Evolutionary conservation across 2,888 invertebrate genomes (phyloP).

Genomic region (Smittia sp.): DNA sequence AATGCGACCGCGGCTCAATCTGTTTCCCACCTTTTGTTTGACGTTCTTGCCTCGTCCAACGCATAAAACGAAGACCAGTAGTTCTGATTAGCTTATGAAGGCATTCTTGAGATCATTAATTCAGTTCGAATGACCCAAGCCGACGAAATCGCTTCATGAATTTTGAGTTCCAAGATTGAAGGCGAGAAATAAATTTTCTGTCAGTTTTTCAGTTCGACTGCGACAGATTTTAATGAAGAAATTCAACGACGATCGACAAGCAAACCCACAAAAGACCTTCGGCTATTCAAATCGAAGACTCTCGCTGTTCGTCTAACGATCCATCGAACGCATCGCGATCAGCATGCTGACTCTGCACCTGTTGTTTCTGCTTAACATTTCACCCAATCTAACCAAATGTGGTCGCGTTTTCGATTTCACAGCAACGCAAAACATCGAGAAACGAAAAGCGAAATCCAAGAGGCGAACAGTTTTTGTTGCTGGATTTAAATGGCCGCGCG

Average conservation of each 20-base stretch:
- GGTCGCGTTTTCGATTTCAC: background rate
- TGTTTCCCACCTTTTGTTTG: too few species aligned
- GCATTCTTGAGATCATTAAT: background rate
- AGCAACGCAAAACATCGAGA: background rate
- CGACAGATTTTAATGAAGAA: too few species aligned
- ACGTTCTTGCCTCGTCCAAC: too few species aligned
- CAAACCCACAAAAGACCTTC: too few species aligned
- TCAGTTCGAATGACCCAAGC: background rate
- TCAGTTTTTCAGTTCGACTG: too few species aligned
- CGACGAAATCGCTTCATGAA: background rate
- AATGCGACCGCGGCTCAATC: too few species aligned
- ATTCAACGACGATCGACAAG: too few species aligned
- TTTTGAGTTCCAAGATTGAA: background rate
- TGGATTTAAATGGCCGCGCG: background rate
- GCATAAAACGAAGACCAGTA: background rate
- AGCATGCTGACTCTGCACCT: conserved; percentile 9
- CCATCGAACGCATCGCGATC: background rate
- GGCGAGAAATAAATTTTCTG: too few species aligned
- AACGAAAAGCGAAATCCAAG: background rate
- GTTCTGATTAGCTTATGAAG: background rate
- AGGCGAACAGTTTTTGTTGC: background rate
- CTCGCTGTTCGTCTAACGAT: background rate
- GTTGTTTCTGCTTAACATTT: background rate
- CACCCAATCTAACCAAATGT: conserved; percentile 9
- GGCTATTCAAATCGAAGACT: background rate